phyloP scores from a whole-genome alignment of 2,888 invertebrate species.

The Eupithecia subumbrata region DNA sequence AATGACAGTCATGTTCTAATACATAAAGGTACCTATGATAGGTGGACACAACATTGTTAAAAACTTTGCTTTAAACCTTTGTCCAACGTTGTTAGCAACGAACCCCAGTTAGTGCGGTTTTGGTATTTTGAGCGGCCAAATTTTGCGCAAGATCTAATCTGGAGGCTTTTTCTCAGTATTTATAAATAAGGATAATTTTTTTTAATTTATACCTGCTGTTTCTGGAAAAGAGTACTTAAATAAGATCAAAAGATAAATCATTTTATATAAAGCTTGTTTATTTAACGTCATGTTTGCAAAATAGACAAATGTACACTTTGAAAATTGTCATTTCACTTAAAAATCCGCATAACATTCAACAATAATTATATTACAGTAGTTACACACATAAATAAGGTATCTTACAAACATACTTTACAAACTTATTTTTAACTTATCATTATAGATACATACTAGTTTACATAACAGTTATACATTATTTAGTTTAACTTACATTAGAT shows the following conservation, averaged over 20 bases:
- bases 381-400: conserved; percentile 42
- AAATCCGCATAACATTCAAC: conserved; percentile 81
- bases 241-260: conserved; percentile 31
- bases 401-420: conserved; percentile 42
- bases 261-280: conserved; percentile 81
- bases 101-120: background rate
- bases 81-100: conserved; percentile 4
- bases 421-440: conserved; percentile 1
- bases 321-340: conserved; percentile 77
- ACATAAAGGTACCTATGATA: too few relatives aligned
- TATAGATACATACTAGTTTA: conserved; percentile 25
- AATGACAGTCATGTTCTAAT: too few relatives aligned
- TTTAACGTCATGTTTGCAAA: conserved; percentile 84
- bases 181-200: too few relatives aligned
- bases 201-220: background rate
- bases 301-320: conserved; percentile 82
- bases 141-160: background rate
- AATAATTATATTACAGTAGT: conserved; percentile 72
- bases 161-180: background rate
- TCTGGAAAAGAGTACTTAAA: background rate
- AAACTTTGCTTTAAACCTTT: too few relatives aligned
- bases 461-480: background rate
- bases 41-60: too few relatives aligned
- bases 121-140: background rate
- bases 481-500: conserved; percentile 22